Base-by-base conservation (phyloP, 2,797 vertebrate species). In the Enteromius mattozi region DNA sequence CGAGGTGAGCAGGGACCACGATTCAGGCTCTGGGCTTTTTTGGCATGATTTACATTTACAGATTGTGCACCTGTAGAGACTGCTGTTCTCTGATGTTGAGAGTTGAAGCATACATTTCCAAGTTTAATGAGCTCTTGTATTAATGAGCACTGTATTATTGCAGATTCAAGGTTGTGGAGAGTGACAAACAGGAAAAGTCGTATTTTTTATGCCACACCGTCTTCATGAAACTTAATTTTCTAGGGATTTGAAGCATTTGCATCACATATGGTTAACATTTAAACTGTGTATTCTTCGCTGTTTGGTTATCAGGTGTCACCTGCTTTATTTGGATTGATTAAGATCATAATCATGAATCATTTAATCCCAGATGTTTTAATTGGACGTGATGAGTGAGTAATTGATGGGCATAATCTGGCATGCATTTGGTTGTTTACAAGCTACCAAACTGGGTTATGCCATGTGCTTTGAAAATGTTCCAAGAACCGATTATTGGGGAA, bases 11-110 rank as follows among this genome's bases (percentile, higher is more conserved):
- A 42, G 37, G 81, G 63, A 84, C 70, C 42, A 61, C 35, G 21
- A 59, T 82, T 82, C 35, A 65, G 13, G 21, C 37, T 56, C 45
- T 2, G 24, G 51, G 72, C 51, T 51, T 61, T 59, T 81, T 78
- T 78, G 66, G 47, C 74, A 65, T 82, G 68, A 77, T 87, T 84
- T 72, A 79, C 78, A 65, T 45, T 69, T 78, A 78, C 72, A 82
- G 65, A 86, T 66, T 78, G 56, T 78, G 33, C 74, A 86, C 78
- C 63, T 88, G 84, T 82, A 68, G 72, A 84, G 74, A 66, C 54
- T 30, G 33, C 24, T 68, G 66, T 65, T 70, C 77, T 85, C 54
- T 85, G 72, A 78, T 80, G 85, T 81, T 81, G 16, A 79, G 51
- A n/a, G 59, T 78, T 37, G 63, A 83, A 76, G 49, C 84, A 69